Evolutionary conservation across 2,888 invertebrate genomes (phyloP).

Genomic region (Drosophila kanekoi): DNA sequence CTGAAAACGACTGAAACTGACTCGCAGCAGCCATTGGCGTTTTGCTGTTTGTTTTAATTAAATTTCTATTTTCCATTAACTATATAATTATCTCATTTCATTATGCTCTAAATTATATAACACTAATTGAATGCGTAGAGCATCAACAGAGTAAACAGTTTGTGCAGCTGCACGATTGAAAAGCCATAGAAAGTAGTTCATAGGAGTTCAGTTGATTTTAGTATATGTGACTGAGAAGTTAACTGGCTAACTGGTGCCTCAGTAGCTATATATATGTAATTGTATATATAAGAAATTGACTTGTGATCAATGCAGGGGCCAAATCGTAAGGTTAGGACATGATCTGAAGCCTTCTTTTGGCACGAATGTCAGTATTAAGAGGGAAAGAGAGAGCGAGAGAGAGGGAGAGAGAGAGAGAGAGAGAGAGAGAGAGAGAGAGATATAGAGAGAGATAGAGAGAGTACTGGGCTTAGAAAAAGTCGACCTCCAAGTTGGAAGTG

Average conservation of each 20-base stretch:
- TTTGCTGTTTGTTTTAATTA: slow-evolving; percentile 60
- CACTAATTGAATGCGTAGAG: slow-evolving; percentile 40
- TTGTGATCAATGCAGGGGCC: no score
- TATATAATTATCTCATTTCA: slow-evolving; percentile 51
- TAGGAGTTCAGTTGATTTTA: neutral
- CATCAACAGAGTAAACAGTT: slow-evolving; percentile 22
- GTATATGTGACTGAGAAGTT: neutral
- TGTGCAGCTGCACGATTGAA: slow-evolving; percentile 5
- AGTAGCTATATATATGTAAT: neutral
- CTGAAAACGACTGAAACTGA: slow-evolving; percentile 38
- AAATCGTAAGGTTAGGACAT: no score
- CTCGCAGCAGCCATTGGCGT: slow-evolving; percentile 42
- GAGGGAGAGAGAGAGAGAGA: no score
- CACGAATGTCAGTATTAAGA: no score
- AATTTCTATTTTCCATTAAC: slow-evolving; percentile 54
- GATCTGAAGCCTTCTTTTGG: no score
- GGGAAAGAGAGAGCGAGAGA: no score
- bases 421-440: no score
- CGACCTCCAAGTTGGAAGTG: no score
- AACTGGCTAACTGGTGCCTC: neutral
- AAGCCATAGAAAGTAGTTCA: slow-evolving; percentile 7
- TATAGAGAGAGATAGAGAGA: no score
- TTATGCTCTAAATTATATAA: slow-evolving; percentile 48
- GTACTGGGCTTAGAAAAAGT: no score
- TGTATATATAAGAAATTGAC: no score